Evolutionary conservation across 2,888 invertebrate species (phyloP), one percentile per base, ranked within the genome.

Genomic region (Belgica antarctica): DNA sequence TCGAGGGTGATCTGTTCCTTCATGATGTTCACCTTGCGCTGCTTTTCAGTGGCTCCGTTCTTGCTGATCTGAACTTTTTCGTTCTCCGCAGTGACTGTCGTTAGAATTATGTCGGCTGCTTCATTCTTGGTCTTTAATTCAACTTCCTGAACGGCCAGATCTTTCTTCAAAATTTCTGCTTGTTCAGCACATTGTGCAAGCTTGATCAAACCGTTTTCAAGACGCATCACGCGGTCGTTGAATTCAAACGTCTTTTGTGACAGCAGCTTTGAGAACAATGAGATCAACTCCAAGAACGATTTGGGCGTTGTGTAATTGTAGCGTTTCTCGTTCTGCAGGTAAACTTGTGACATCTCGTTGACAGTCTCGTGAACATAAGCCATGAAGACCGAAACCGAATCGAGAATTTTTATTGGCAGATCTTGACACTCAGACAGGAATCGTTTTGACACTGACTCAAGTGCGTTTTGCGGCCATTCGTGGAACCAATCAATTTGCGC

Each of bases 241-340:
- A 94, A 83, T 70, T 90, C 87, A 5, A 77, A 78, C 0, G 85
- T 85, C 76, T 89, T 90, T 73, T 86, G 87, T 19, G 79, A 83
- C 24, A 92, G 77, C 4, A 92, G 79, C 76, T 90, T 91, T 0
- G 85, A 82, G 76, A 88, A 96, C 3, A 96, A 82, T 10, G 89
- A 86, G 71, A 96, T 95, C 77, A 94, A 92, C 77, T 96, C 96
- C 61, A 97, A 81, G 81, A 96, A 97, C 0, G 94, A 92, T 81
- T 97, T 97, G 0, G 96, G 96, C 0, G 96, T 97, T 0, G 96
- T 96, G 79, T 96, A 96, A 79, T 96, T 96, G 80, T 94, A 94
- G 2, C 96, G 85, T 46, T 87, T 87, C 75, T 96, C 96, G 76
- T 94, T 95, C 73, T 85, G 82, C 72, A 92, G 83, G 79, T 94